phyloP scores from a whole-genome alignment of 1,140 invertebrate species.

The Hetaerina americana region DNA sequence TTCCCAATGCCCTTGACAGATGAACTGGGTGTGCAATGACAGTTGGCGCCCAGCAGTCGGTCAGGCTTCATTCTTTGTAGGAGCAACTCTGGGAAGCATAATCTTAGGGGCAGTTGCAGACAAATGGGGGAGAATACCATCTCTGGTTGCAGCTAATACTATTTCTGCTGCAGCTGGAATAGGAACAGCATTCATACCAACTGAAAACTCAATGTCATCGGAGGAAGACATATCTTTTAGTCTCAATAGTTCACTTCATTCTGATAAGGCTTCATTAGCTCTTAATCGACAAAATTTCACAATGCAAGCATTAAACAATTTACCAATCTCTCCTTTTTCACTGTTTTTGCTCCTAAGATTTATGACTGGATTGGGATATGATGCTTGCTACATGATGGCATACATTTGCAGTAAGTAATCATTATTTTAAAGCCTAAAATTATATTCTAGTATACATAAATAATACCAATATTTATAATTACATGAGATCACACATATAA shows the following conservation, averaged over 20 bases:
- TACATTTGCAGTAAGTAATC: constrained; percentile 20
- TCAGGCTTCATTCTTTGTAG: constrained; percentile 45
- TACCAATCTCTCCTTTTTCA: constrained; percentile 15
- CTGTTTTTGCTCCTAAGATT: constrained; percentile 21
- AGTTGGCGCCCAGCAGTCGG: constrained; percentile 40
- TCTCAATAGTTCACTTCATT: too few relatives aligned
- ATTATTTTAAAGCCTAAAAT: too few relatives aligned
- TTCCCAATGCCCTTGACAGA: constrained; percentile 30
- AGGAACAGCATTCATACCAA: constrained; percentile 33
- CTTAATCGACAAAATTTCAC: too few relatives aligned
- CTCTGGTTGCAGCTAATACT: constrained; percentile 38
- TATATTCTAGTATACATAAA: too few relatives aligned
- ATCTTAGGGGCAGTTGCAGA: constrained; percentile 42
- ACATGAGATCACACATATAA: too few relatives aligned
- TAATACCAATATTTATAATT: too few relatives aligned
- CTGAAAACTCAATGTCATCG: constrained; percentile 29
- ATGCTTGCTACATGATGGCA: constrained; percentile 22
- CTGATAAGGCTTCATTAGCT: too few relatives aligned
- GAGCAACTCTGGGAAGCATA: constrained; percentile 33
- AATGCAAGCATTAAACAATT: too few relatives aligned
- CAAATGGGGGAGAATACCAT: constrained; percentile 40
- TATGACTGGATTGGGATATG: constrained; percentile 21
- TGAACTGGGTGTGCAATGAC: constrained; percentile 45
- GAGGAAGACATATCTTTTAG: too few relatives aligned
- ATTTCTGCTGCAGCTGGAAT: constrained; percentile 39